Conservation (phyloP, 2,797 vertebrate species). For the Podarcis lilfordi region DNA sequence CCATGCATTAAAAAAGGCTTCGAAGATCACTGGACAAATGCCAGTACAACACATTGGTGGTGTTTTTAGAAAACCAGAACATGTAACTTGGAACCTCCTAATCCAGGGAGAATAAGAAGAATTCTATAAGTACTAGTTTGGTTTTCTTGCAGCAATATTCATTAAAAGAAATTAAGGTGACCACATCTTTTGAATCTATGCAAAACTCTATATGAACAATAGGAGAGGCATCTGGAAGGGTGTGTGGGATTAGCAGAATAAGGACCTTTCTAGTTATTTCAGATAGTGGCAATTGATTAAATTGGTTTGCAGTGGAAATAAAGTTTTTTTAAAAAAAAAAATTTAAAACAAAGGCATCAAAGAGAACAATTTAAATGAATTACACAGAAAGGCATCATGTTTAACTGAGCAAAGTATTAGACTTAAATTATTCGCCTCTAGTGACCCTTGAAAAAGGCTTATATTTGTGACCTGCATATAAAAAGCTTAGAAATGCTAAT, state of each 20-base stretch:
- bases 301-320: constrained; percentile 27
- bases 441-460: constrained; percentile 72
- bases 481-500: constrained; percentile 74
- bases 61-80: background rate
- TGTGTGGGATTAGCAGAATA: constrained; percentile 3
- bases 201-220: constrained; percentile 1
- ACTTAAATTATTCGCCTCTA: constrained; percentile 62
- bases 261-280: background rate
- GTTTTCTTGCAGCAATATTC: background rate
- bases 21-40: background rate
- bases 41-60: background rate
- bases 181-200: background rate
- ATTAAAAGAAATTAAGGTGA: background rate
- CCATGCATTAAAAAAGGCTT: background rate
- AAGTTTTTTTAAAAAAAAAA: background rate
- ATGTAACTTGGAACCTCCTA: background rate
- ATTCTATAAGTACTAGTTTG: background rate
- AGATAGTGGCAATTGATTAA: constrained; percentile 14
- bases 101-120: background rate
- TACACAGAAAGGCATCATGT: constrained; percentile 19
- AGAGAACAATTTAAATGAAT: constrained; percentile 50
- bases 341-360: constrained; percentile 26
- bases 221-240: background rate
- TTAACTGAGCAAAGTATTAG: constrained; percentile 60
- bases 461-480: constrained; percentile 63